Evolutionary conservation across 2,797 vertebrate genomes (phyloP).

Genomic region (Periparus ater): DNA sequence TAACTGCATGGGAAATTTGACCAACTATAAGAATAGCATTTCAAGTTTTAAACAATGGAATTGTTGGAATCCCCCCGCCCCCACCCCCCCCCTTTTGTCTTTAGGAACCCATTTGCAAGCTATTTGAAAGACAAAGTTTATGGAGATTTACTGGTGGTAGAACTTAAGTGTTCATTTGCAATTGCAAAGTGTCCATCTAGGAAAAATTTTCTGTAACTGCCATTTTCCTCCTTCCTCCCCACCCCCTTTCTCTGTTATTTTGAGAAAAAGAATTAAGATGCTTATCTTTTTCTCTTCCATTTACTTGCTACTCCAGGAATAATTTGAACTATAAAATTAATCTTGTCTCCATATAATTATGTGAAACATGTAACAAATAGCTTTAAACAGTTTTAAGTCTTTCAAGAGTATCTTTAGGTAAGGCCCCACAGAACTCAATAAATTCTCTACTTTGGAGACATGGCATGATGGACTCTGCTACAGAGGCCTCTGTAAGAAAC

Average conservation of each 20-base stretch:
- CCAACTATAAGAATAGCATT: not conserved
- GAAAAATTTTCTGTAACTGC: not conserved
- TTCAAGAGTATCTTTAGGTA: not conserved
- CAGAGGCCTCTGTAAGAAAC: not conserved
- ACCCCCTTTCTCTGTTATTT: not conserved
- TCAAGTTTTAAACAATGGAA: not conserved
- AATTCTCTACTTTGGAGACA: not conserved
- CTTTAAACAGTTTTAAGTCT: not conserved
- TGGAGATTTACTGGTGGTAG: not conserved
- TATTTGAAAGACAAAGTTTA: not conserved
- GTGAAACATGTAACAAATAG: not conserved
- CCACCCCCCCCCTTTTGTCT: not conserved
- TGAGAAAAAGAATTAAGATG: not conserved
- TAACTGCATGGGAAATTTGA: not conserved
- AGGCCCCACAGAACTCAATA: not conserved
- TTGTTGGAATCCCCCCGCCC: not conserved
- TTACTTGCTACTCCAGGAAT: not conserved
- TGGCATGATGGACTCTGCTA: not conserved
- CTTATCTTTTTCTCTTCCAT: not conserved
- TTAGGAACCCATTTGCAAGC: not conserved
- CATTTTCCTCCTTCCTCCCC: not conserved
- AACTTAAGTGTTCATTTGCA: not conserved
- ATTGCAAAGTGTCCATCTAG: not conserved
- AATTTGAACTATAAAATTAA: not conserved
- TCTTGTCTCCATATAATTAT: not conserved